Conservation (phyloP, 1,140 invertebrate genomes). For the Bombus haemorrhoidalis region DNA sequence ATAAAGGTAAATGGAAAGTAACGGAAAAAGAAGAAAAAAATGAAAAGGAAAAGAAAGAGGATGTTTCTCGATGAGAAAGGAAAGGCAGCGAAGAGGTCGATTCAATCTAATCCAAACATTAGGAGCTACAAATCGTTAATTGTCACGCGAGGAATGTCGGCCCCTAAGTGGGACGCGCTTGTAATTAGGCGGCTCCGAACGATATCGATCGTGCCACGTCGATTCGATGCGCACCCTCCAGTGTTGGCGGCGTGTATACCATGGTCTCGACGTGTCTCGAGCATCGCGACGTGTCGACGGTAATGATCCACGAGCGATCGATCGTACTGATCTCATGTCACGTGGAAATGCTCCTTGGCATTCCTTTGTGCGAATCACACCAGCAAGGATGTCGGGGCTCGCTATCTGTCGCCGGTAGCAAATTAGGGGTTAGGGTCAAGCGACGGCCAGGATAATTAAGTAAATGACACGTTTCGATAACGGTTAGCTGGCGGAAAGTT, state of each 20-base stretch:
- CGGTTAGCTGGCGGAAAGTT: neutral
- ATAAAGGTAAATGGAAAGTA: neutral
- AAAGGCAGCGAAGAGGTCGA: slow-evolving; percentile 29
- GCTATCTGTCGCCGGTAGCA: slow-evolving; percentile 14
- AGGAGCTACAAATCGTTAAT: slow-evolving; percentile 76
- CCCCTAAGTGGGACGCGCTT: slow-evolving; percentile 53
- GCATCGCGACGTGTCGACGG: slow-evolving; percentile 62
- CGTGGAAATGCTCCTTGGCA: slow-evolving; percentile 57
- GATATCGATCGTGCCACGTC: slow-evolving; percentile 67
- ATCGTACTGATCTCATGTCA: slow-evolving; percentile 55
- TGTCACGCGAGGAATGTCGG: slow-evolving; percentile 74
- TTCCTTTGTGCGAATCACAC: slow-evolving; percentile 46
- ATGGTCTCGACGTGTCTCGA: slow-evolving; percentile 42
- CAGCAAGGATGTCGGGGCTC: slow-evolving; percentile 1
- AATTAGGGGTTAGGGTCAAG: slow-evolving; percentile 29
- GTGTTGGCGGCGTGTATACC: slow-evolving; percentile 11
- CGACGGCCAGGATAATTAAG: slow-evolving; percentile 24
- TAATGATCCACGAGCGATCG: slow-evolving; percentile 68
- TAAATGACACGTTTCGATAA: neutral
- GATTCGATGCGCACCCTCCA: slow-evolving; percentile 43
- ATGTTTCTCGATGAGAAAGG: neutral
- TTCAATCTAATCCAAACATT: slow-evolving; percentile 73
- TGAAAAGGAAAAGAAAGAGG: too few relatives aligned
- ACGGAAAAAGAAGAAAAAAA: neutral
- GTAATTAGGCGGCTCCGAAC: slow-evolving; percentile 69